Evolutionary conservation across 1,140 invertebrate species (phyloP), one percentile per base, ranked within the genome.

Genomic region (Drosophila pseudoananassae): DNA sequence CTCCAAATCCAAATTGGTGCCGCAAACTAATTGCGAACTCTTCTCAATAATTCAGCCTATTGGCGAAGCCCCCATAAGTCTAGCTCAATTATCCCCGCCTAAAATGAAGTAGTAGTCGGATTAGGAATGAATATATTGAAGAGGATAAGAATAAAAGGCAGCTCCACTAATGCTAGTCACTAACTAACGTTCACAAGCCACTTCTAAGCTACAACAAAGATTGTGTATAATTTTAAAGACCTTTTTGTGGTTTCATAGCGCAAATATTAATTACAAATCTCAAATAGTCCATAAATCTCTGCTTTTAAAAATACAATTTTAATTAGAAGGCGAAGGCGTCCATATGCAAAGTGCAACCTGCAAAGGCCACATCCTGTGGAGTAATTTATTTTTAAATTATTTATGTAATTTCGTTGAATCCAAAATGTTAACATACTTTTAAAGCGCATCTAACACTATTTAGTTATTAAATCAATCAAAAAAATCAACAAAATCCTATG

Each of bases 341-440:
- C 12, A 25, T 29, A 8, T 10, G 27, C 49, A 49, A 45, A 25
- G 15, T 27, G 25, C 6, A 27, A 27, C 25, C 25, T 0, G 25
- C 5, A 20, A 45, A 15, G 15, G 15, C 43, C 49, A 27, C 43
- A 65, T 60, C 68, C 47, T 87, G 68, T 85, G 78, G 57, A 57
- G 56, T 71, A 64, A 58, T 75, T 87, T 75, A 78, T 55, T 75
- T 87, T 74, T 87, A 87, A 54, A 74, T 87, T 82, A 82, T 75
- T 82, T 78, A 82, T 78, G 58, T 69, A 52, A 40, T 53, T 68
- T 59, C 70, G 76, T 36, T 85, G 61, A 83, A 83, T 43, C 47
- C 76, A 72, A 69, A 78, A 74, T 78, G 87, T 90, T 90, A 83
- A 87, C 73, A 78, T 54, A 71, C 45, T 84, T 83, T 83, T 89